Percentiles rank a stretch among this genome's conserved stretches.
These are phyloP conservation scores for Pomatorhinus ruficollis DNA, from an alignment of 2,113 vertebrate genomes.

Conservation along the genomic window DNA sequence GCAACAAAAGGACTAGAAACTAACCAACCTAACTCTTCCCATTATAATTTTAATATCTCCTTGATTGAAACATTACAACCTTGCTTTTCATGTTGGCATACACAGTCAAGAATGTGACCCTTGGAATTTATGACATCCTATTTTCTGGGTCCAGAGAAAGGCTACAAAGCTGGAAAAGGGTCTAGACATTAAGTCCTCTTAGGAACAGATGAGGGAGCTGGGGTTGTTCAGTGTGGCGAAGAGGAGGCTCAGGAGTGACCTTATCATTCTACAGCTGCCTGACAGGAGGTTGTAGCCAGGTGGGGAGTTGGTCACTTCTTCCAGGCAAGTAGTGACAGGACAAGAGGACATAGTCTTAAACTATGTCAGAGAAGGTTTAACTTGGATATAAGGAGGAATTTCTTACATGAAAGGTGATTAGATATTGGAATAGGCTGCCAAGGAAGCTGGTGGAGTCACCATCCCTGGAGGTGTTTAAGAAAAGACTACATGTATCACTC, in stretches of 20 bases:
- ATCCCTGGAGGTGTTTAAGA: neutral
- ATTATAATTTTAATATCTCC: neutral
- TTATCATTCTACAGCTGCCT: neutral
- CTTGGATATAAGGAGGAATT: neutral
- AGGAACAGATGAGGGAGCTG: neutral
- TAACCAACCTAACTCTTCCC: rapidly evolving
- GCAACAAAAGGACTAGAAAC: neutral
- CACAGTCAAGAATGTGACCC: neutral
- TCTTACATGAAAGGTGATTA: neutral
- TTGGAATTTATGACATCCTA: neutral
- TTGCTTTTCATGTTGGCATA: neutral
- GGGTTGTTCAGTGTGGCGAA: neutral
- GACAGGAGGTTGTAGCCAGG: too few relatives aligned
- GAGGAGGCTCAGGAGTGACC: neutral
- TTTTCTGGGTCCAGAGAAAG: neutral
- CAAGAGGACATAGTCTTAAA: neutral
- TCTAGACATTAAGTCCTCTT: neutral
- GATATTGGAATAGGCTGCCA: neutral
- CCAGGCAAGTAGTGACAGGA: too few relatives aligned
- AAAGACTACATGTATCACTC: neutral
- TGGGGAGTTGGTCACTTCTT: rapidly evolving
- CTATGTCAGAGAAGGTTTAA: neutral
- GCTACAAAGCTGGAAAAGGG: neutral
- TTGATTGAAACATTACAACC: neutral
- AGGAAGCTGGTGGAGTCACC: neutral